A percentile compares a stretch with the other conserved stretches of the same genome.
These are phyloP conservation scores for Manacus vitellinus DNA, from an alignment of 2,113 vertebrate genomes.

Conservation along the genomic window DNA sequence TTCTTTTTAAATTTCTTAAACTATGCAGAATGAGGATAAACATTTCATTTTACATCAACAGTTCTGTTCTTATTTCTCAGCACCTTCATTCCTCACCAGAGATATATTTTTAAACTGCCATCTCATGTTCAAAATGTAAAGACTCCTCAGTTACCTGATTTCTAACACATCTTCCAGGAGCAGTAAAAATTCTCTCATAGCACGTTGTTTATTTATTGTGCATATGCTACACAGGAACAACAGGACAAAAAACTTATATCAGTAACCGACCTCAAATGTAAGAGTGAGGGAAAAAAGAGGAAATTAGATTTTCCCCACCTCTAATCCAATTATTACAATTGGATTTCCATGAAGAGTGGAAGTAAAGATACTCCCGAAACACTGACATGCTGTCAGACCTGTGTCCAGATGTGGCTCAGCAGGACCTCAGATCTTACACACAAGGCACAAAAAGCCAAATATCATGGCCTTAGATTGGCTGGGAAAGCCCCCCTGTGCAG, in stretches of 20 bases:
- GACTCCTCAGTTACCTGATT: background rate
- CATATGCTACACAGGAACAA: background rate
- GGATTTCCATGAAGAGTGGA: background rate
- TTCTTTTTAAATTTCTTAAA: background rate
- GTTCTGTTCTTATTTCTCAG: background rate
- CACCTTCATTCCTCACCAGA: background rate
- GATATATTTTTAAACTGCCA: background rate
- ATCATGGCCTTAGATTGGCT: fast-evolving
- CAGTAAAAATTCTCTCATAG: background rate
- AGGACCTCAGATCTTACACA: background rate
- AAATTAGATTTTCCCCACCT: background rate
- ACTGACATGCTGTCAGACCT: background rate
- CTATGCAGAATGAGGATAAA: fast-evolving
- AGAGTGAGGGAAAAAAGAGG: fast-evolving
- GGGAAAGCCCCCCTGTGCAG: fast-evolving
- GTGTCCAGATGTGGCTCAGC: background rate
- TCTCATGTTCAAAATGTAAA: background rate
- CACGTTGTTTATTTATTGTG: background rate
- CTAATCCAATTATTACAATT: background rate
- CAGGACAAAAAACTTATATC: background rate
- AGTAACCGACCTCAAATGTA: background rate
- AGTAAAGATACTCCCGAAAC: background rate
- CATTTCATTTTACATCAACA: background rate
- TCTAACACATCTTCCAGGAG: background rate
- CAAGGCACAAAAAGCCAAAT: background rate